Evolutionary conservation across 2,888 invertebrate species (phyloP).

Genomic region (Spialia ferax): DNA sequence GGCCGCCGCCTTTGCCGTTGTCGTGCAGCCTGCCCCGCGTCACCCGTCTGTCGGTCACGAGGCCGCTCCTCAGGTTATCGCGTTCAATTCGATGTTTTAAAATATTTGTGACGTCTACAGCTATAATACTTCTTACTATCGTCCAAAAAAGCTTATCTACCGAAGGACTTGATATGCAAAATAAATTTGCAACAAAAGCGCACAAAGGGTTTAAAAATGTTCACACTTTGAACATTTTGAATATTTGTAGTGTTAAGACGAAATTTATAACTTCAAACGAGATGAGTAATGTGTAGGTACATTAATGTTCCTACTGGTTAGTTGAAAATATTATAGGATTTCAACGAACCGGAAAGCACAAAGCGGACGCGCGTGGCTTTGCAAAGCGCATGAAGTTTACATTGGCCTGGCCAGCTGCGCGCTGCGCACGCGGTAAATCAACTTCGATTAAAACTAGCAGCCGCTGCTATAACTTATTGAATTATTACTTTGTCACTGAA

Average conservation of each 20-base stretch:
- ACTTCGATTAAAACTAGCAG: slow-evolving; percentile 9
- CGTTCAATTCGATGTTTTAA: slow-evolving; percentile 58
- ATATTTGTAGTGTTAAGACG: background rate
- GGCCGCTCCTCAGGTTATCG: slow-evolving; percentile 65
- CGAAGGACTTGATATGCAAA: background rate
- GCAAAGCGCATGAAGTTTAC: background rate
- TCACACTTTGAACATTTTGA: background rate
- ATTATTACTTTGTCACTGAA: slow-evolving; percentile 29
- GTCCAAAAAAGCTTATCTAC: background rate
- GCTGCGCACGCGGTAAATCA: slow-evolving; percentile 9
- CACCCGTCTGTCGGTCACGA: slow-evolving; percentile 47
- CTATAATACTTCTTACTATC: background rate
- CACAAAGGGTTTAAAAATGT: background rate
- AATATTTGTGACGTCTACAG: slow-evolving; percentile 47
- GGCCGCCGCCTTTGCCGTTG: slow-evolving; percentile 47
- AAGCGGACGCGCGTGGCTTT: background rate
- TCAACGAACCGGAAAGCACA: background rate
- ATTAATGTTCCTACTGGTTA: background rate
- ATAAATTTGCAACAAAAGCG: background rate
- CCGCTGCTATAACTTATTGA: slow-evolving; percentile 13
- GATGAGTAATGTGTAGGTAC: too few species aligned
- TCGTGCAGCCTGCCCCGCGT: too few species aligned
- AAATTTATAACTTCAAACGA: too few species aligned
- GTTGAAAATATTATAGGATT: background rate
- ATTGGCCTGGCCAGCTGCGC: slow-evolving; percentile 13